Evolutionary conservation across 2,797 vertebrate species (phyloP), one percentile per base, ranked within the genome.

Genomic region (Labroides dimidiatus): DNA sequence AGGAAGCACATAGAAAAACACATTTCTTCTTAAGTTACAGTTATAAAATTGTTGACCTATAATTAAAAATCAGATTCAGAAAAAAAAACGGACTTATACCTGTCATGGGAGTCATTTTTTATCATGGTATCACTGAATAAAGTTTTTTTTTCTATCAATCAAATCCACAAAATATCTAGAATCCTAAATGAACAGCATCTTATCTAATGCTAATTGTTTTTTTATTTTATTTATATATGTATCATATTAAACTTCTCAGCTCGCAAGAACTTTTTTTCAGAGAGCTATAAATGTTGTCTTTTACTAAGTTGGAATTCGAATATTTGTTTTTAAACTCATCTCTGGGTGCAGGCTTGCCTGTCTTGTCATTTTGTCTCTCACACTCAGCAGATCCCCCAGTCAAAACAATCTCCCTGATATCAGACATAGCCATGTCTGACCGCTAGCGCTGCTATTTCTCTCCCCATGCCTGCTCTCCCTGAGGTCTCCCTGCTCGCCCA

Each of bases 361-460:
- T 71, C 54, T 51, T 68, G 69, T 87, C 75, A 82, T 70, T 77
- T 60, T 30, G 50, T 45, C 60, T 66, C 54, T 62, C 76, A 79
- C 73, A 85, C 72, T 77, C 67, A 9, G 37, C 76, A 82, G 80
- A 77, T 69, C 80, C 65, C 62, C 75, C 8, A 65, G 44, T 79
- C 82, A 75, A 89, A 87, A 85, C 81, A 87, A 75, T 77, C 85
- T 79, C 45, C 48, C 43, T 73, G 78, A 65, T 84, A 56, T 86
- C 69, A 73, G 51, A 58, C 54, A 61, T 68, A 74, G 57, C 61
- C 42, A 39, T 24, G 75, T 49, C 51, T 14, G 23, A 39, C 52
- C 23, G 45, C 71, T 79, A 42, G 53, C 37, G 5, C 71, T 43
- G 37, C 68, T 36, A 37, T 71, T 50, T 62, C 75, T 49, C 75